Evolutionary conservation across 2,797 vertebrate species (phyloP).

Genomic region (Eutrigla gurnardus): DNA sequence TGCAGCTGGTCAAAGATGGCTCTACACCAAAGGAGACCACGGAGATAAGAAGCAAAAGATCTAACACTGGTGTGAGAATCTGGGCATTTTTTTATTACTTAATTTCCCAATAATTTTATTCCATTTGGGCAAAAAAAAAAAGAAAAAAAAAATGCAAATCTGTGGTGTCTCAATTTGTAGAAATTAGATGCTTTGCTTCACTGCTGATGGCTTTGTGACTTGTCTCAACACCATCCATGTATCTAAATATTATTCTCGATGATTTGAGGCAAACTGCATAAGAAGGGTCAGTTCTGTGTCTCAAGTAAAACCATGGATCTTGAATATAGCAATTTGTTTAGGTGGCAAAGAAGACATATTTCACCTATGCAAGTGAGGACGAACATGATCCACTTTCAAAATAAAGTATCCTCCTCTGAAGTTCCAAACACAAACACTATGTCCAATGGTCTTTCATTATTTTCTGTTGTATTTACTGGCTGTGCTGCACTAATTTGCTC

Average conservation of each 20-base stretch:
- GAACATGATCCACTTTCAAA: slow-evolving; percentile 23
- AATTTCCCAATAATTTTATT: slow-evolving; percentile 2
- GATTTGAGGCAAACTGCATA: slow-evolving; percentile 9
- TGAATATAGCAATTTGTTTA: not conserved
- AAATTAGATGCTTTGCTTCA: slow-evolving; percentile 11
- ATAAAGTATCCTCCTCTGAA: not conserved
- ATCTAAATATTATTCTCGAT: not conserved
- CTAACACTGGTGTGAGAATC: not conserved
- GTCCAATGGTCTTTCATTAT: slow-evolving; percentile 20
- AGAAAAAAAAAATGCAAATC: not conserved
- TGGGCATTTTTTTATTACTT: slow-evolving; percentile 5
- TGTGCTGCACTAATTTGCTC: slow-evolving; percentile 10
- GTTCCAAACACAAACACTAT: slow-evolving; percentile 6
- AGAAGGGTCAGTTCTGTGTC: not conserved
- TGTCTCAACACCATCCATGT: not conserved
- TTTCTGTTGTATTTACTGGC: slow-evolving; percentile 18
- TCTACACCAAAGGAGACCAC: not conserved
- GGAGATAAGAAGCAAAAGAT: not conserved
- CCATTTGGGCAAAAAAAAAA: slow-evolving; percentile 1
- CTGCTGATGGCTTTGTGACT: slow-evolving; percentile 5
- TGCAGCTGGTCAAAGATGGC: not conserved
- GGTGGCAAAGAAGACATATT: slow-evolving; percentile 15
- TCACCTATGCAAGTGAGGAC: not conserved
- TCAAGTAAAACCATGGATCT: not conserved
- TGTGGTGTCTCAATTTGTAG: slow-evolving; percentile 8